A percentile compares a stretch with the other conserved stretches of the same genome.
phyloP scores from a whole-genome alignment of 2,113 vertebrate species.

The Amia ocellicauda region DNA sequence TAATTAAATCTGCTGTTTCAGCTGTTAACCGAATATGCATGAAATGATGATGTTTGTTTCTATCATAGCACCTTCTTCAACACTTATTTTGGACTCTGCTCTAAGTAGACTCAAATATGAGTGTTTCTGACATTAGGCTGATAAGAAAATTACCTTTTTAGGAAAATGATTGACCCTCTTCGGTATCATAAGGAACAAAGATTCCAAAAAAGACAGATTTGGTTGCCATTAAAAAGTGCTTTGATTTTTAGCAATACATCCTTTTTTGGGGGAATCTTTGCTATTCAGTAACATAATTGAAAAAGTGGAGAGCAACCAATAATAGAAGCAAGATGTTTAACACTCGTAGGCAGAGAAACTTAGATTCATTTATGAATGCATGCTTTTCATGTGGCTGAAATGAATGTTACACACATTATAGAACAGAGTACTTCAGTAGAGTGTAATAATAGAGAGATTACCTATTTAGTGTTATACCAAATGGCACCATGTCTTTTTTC shows the following conservation, averaged over 20 bases:
- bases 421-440: background rate
- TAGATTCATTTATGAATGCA: background rate
- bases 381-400: background rate
- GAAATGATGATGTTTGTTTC: background rate
- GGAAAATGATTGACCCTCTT: background rate
- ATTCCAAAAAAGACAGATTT: background rate
- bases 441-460: background rate
- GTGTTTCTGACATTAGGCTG: background rate
- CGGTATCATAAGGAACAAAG: background rate
- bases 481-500: no score
- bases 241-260: background rate
- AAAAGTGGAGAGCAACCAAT: background rate
- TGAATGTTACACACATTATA: background rate
- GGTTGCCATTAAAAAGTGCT: background rate
- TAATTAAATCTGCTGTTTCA: no score
- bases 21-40: no score
- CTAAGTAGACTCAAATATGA: background rate
- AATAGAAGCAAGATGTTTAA: background rate
- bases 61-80: background rate
- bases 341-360: background rate
- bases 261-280: conserved; percentile 5
- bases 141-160: background rate
- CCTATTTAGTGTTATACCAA: background rate
- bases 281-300: conserved; percentile 8
- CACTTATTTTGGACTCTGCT: no score